Base-by-base conservation (phyloP, 2,888 invertebrate genomes). In the Ceraclea dissimilis region DNA sequence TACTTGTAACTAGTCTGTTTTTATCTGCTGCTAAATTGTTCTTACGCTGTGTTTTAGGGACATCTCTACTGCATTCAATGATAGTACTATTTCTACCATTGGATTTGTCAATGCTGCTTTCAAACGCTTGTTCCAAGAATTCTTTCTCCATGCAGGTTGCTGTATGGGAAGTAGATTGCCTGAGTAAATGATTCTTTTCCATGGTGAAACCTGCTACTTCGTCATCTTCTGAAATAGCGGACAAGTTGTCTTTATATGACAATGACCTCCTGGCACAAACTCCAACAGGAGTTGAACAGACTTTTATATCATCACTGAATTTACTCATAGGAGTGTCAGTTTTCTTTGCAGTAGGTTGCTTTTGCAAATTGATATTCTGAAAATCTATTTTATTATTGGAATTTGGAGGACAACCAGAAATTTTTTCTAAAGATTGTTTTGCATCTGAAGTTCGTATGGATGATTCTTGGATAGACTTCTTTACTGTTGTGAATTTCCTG, bases 211-310 rank as follows among this genome's bases (percentile, higher is more conserved):
- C 20, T 21, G 13, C 13, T 16, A 72, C 68, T 33, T 47, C 66
- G 65, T 43, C 53, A 11, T 48, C 22, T 44, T 52, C 68, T 63
- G 8, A 51, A 49, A 54, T 67, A 64, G 18, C 68, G 64, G 46
- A 48, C 21, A 47, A 17, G 2, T 60, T 62, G 19, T 52, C 51
- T 2, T n/a, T 16, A 34, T 76, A 77, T 59, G 71, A 70, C 0
- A 77, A 66, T 1, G 75, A 75, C 57, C 76, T 76, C 51, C 68
- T 69, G 1, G 72, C 74, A 2, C 33, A 43, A 17, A 39, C 51
- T 22, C 54, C 52, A 2, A 74, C 62, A 0, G 77, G 77, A 0
- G 77, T 77, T 0, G 76, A 77, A 43, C 73, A 74, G 49, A 74
- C 67, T 57, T 67, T 70, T 11, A 77, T 70, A 39, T 74, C 67